A percentile compares a stretch with the other conserved stretches of the same genome.
These are phyloP conservation scores for Phalacrocorax pelagicus DNA, from an alignment of 2,113 vertebrate species.

Conservation along the genomic window DNA sequence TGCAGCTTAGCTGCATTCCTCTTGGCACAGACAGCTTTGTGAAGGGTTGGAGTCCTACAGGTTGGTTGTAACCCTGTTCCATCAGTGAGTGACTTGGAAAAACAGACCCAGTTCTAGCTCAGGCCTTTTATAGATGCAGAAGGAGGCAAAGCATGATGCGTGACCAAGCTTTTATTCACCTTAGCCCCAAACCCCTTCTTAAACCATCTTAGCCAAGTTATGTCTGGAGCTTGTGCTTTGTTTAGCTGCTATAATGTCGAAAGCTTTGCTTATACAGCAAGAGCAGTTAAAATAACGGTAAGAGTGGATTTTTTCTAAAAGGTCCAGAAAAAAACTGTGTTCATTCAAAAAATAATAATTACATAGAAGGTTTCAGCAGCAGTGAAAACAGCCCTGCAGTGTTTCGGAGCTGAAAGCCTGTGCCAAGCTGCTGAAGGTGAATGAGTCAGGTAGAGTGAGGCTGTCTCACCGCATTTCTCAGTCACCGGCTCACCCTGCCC, in stretches of 20 bases:
- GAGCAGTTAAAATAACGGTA: neutral
- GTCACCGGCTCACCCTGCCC: neutral
- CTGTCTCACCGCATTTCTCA: neutral
- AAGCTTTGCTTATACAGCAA: neutral
- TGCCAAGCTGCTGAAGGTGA: neutral
- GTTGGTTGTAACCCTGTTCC: neutral
- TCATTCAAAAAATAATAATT: neutral
- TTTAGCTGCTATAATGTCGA: neutral
- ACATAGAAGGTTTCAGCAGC: neutral
- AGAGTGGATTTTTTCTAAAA: neutral
- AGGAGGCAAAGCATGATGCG: neutral
- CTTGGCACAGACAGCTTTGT: no score
- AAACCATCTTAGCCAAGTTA: neutral
- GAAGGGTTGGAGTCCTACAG: neutral
- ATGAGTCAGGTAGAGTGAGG: neutral
- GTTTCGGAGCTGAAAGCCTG: neutral
- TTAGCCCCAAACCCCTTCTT: no score
- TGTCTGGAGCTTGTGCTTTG: neutral
- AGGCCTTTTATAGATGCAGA: neutral
- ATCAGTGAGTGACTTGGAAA: neutral
- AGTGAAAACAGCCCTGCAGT: neutral
- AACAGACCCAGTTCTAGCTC: neutral
- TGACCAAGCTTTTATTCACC: neutral
- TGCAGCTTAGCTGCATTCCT: neutral
- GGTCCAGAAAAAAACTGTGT: neutral